Conservation (phyloP, 2,888 invertebrate species). For the Heliconius charithonia region DNA sequence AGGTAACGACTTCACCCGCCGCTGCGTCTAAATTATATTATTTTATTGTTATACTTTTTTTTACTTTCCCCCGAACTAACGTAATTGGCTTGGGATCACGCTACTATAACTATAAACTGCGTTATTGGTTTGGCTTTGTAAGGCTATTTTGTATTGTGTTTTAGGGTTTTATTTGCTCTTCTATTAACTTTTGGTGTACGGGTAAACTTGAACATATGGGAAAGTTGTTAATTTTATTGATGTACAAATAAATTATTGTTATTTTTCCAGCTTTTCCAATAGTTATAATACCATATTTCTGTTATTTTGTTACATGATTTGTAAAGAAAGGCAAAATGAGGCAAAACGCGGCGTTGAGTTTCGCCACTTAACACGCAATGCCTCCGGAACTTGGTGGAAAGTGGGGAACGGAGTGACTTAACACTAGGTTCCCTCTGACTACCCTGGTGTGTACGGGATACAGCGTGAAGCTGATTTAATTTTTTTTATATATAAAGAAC, state of each 20-base stretch:
- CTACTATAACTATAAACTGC: slow-evolving; percentile 77
- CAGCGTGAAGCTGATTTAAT: too few relatives aligned
- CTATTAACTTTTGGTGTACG: slow-evolving; percentile 45
- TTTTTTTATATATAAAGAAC: too few relatives aligned
- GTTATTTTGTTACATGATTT: background rate
- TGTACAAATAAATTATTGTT: background rate
- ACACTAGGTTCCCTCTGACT: too few relatives aligned
- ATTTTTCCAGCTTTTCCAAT: background rate
- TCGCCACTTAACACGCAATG: too few relatives aligned
- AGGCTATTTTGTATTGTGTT: slow-evolving; percentile 53
- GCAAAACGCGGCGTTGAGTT: too few relatives aligned
- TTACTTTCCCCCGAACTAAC: slow-evolving; percentile 79
- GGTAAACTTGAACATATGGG: slow-evolving; percentile 42
- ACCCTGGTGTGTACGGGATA: too few relatives aligned
- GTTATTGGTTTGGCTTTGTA: slow-evolving; percentile 75
- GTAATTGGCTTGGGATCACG: slow-evolving; percentile 82
- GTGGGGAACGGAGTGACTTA: too few relatives aligned
- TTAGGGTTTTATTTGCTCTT: slow-evolving; percentile 44
- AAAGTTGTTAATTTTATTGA: slow-evolving; percentile 39
- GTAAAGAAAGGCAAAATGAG: too few relatives aligned
- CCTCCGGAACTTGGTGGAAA: too few relatives aligned
- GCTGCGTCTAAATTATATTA: slow-evolving; percentile 80
- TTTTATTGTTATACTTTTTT: slow-evolving; percentile 80
- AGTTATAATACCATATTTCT: background rate
- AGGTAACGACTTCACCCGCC: slow-evolving; percentile 71